Evolutionary conservation across 2,797 vertebrate genomes (phyloP).

Genomic region (Rhynchotus rufescens): DNA sequence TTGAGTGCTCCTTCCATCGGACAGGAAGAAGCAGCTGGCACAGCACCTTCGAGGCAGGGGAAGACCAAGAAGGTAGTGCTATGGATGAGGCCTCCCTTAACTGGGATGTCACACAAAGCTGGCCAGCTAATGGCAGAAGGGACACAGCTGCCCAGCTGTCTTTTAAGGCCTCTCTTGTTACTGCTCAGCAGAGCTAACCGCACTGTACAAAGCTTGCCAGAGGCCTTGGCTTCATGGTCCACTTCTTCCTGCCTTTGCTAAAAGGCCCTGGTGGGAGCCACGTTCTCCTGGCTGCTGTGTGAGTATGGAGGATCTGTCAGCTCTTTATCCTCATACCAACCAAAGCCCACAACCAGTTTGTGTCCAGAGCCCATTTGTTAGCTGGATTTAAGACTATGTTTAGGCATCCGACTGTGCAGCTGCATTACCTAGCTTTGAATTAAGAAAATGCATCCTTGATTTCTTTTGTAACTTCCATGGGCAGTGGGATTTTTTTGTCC

Average conservation of each 20-base stretch:
- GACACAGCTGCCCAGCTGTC: background rate
- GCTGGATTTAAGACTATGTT: background rate
- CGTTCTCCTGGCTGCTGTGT: rapidly evolving
- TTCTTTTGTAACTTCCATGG: background rate
- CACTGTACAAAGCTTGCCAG: background rate
- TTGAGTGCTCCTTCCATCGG: background rate
- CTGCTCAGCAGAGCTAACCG: background rate
- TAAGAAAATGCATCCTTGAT: background rate
- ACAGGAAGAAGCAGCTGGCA: background rate
- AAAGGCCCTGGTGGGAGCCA: background rate
- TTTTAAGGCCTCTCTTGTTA: background rate
- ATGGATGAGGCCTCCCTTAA: constrained; percentile 30
- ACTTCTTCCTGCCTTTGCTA: background rate
- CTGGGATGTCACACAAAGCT: background rate
- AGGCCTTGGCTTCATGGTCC: background rate
- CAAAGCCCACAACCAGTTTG: background rate
- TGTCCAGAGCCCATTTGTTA: no score
- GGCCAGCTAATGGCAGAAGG: background rate
- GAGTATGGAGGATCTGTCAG: background rate
- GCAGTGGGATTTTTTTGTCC: rapidly evolving
- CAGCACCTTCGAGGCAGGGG: background rate
- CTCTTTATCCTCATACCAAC: background rate
- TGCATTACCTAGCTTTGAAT: background rate
- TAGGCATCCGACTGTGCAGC: rapidly evolving
- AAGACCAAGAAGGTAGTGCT: background rate